These are phyloP conservation scores for Heliconius hortense DNA, from an alignment of 2,888 invertebrate species.

Conservation along the genomic window DNA sequence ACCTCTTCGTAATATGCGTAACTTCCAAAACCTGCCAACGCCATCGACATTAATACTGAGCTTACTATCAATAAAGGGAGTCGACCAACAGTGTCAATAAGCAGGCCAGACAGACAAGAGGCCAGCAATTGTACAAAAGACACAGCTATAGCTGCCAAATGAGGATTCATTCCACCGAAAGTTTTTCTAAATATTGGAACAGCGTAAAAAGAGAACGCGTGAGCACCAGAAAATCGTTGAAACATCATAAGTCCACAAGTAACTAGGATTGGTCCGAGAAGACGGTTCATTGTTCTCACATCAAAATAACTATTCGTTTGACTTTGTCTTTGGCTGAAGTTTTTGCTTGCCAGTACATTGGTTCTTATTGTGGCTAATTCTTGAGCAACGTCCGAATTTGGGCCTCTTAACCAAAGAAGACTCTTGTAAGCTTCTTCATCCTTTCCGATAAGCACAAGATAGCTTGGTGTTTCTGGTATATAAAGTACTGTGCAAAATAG, in stretches of 20 bases:
- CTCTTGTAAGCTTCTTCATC: conserved; percentile 85
- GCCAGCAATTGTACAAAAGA: conserved; percentile 93
- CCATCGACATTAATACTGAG: conserved; percentile 91
- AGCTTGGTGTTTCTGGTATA: conserved; percentile 95
- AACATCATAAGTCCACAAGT: conserved; percentile 95
- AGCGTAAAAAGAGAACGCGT: conserved; percentile 92
- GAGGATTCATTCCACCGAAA: conserved; percentile 90
- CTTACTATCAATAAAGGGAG: conserved; percentile 91
- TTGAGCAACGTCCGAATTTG: conserved; percentile 88
- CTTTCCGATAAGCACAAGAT: conserved; percentile 88
- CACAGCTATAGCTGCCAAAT: conserved; percentile 92
- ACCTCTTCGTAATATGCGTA: conserved; percentile 91
- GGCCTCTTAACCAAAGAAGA: conserved; percentile 91
- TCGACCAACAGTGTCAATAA: conserved; percentile 93
- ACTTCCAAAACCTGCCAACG: conserved; percentile 92
- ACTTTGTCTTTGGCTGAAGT: conserved; percentile 74
- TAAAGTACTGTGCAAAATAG: conserved; percentile 88
- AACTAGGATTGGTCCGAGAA: conserved; percentile 88
- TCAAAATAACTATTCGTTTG: conserved; percentile 73
- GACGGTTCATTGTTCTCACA: conserved; percentile 72
- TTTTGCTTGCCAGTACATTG: conserved; percentile 83
- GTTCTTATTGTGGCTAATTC: conserved; percentile 87
- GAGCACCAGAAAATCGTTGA: conserved; percentile 91
- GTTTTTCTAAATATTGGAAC: conserved; percentile 93
- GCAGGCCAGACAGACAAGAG: conserved; percentile 89